Percentiles rank a stretch among this genome's conserved stretches.
These are phyloP conservation scores for Gallinago jamesoni DNA, from an alignment of 2,113 vertebrate genomes.

Conservation along the genomic window DNA sequence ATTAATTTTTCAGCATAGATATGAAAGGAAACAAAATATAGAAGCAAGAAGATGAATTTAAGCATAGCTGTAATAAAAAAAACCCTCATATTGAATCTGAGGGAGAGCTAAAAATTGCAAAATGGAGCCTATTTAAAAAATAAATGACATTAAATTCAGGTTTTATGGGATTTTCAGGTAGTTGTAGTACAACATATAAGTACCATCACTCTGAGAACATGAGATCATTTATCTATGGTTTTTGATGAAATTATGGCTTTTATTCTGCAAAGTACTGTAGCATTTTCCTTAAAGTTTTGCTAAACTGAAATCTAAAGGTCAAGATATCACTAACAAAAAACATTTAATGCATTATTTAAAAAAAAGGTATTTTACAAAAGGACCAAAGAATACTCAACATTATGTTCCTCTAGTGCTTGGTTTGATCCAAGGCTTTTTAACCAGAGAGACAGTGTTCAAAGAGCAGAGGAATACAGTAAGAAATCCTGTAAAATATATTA, in stretches of 20 bases:
- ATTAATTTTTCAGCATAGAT: conserved; percentile 12
- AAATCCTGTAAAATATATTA: neutral
- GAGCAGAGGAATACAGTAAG: neutral
- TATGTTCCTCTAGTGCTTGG: neutral
- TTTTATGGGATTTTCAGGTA: conserved; percentile 6
- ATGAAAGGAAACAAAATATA: conserved; percentile 18
- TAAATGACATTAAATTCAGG: neutral
- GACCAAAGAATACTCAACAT: neutral
- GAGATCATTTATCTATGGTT: neutral
- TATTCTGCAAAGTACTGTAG: neutral
- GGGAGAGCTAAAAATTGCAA: neutral
- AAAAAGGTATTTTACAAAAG: neutral
- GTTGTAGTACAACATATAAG: neutral
- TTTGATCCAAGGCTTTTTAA: neutral
- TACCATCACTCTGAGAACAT: neutral
- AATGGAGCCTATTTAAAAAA: conserved; percentile 15
- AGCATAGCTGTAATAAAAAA: neutral
- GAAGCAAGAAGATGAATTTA: conserved; percentile 16
- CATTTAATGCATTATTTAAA: neutral
- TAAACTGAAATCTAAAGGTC: neutral
- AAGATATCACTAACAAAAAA: neutral
- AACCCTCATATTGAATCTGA: rapidly evolving
- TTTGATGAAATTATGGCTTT: neutral
- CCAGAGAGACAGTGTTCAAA: neutral
- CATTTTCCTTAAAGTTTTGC: conserved; percentile 10